Conservation (phyloP, 2,888 invertebrate genomes). For the Lycocerus yunnanus region DNA sequence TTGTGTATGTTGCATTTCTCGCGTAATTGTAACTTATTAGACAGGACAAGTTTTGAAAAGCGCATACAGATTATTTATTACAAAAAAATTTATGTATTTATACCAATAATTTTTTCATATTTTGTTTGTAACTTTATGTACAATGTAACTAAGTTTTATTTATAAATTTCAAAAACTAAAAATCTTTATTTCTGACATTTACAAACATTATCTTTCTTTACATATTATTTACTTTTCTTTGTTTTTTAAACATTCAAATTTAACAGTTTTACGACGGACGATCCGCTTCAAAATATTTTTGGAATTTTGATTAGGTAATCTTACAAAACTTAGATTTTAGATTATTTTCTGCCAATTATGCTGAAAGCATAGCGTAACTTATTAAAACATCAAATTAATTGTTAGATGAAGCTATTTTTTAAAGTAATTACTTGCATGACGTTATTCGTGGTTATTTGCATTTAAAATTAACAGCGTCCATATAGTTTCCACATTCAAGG, state of each 20-base stretch:
- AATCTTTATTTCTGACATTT: neutral
- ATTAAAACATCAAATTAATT: neutral
- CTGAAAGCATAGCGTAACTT: neutral
- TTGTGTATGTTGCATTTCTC: constrained; percentile 2
- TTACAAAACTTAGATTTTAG: neutral
- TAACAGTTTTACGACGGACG: neutral
- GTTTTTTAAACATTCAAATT: neutral
- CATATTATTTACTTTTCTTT: neutral
- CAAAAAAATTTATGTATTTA: neutral
- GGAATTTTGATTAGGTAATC: neutral
- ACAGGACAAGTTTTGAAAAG: neutral
- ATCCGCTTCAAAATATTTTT: neutral
- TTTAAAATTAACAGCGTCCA: neutral
- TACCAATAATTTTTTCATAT: neutral
- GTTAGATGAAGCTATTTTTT: neutral
- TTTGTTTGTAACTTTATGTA: neutral
- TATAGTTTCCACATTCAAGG: neutral
- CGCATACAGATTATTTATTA: neutral
- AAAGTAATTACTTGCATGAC: neutral
- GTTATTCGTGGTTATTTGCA: neutral
- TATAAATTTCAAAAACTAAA: neutral
- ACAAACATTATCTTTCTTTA: neutral
- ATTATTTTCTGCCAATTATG: neutral
- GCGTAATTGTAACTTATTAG: constrained; percentile 3
- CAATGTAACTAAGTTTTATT: neutral